Evolutionary conservation across 1,140 invertebrate genomes (phyloP).

Genomic region (Luehdorfia chinensis): DNA sequence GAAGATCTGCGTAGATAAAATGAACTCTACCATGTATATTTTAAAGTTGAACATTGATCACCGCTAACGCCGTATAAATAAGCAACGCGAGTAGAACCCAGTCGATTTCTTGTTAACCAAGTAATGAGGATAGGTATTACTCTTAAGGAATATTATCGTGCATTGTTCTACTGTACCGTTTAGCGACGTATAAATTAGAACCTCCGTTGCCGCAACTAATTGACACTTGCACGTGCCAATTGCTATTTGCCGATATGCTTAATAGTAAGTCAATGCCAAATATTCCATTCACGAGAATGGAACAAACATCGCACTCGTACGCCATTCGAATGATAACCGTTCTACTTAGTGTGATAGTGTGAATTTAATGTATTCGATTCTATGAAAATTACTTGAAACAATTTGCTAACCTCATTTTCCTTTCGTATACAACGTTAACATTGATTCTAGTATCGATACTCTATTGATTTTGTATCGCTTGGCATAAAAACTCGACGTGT

Average conservation of each 20-base stretch:
- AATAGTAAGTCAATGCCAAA: conserved; percentile 13
- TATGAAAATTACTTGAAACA: no score
- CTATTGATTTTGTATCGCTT: not conserved
- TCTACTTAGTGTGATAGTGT: no score
- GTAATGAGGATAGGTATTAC: not conserved
- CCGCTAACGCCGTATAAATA: no score
- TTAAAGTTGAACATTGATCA: no score
- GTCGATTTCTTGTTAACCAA: no score
- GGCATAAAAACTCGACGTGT: conserved; percentile 9
- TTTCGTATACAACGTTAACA: no score
- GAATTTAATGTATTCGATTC: no score
- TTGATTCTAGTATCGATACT: not conserved
- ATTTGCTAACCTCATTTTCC: no score
- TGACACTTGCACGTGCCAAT: conserved; percentile 23
- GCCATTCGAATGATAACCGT: not conserved
- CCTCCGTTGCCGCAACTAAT: conserved; percentile 23
- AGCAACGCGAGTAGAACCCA: no score
- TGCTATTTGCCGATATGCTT: conserved; percentile 7
- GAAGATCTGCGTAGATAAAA: no score
- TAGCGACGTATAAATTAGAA: conserved; percentile 15
- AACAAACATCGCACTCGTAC: not conserved
- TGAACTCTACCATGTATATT: no score
- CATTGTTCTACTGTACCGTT: conserved; percentile 15
- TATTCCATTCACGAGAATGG: conserved; percentile 10
- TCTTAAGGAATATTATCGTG: no score